Conservation (phyloP, 2,113 vertebrate genomes). For the Sminthopsis crassicaudata region DNA sequence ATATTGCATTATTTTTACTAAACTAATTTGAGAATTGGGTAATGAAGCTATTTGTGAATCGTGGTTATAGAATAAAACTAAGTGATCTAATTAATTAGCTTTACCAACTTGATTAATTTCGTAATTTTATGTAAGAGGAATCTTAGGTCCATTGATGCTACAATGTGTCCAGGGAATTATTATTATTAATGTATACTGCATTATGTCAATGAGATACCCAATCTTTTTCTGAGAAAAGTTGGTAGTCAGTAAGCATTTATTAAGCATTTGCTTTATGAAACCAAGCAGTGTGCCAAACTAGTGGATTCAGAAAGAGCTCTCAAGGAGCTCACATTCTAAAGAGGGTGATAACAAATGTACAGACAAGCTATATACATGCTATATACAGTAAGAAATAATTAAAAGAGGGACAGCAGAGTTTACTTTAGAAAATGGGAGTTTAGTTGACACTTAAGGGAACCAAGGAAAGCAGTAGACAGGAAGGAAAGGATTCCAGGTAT, state of each 20-base stretch:
- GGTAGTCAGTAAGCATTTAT: neutral
- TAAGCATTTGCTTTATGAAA: neutral
- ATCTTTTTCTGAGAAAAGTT: neutral
- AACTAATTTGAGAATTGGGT: slow-evolving; percentile 62
- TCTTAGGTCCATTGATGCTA: neutral
- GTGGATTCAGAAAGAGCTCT: neutral
- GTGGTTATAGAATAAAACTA: neutral
- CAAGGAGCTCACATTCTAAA: neutral
- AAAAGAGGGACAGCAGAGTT: neutral
- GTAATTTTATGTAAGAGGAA: neutral
- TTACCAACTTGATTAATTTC: neutral
- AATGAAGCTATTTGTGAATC: slow-evolving; percentile 47
- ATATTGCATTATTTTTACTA: slow-evolving; percentile 37
- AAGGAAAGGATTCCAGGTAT: no score
- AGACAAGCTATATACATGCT: neutral
- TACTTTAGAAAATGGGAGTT: no score
- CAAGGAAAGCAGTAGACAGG: neutral
- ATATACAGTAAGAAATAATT: neutral
- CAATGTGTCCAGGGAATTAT: neutral
- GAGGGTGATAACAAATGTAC: neutral
- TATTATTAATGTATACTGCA: neutral
- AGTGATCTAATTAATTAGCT: neutral
- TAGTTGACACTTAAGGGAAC: neutral
- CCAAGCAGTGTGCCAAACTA: no score
- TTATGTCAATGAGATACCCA: neutral